These are phyloP conservation scores for Dorcus parallelipipedus DNA, from an alignment of 2,888 invertebrate species.

Conservation along the genomic window DNA sequence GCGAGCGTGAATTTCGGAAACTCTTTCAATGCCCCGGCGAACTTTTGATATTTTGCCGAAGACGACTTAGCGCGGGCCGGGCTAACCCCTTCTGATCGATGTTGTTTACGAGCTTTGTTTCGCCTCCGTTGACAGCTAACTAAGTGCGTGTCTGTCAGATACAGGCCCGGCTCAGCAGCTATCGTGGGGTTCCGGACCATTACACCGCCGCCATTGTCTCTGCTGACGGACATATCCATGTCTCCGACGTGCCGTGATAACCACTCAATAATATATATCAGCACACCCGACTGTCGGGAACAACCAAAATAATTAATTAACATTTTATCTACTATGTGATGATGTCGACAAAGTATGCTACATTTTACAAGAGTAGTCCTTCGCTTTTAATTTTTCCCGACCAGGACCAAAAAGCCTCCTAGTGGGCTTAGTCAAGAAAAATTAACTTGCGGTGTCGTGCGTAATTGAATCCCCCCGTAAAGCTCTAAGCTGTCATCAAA, in stretches of 20 bases:
- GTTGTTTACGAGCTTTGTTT: slow-evolving; percentile 25
- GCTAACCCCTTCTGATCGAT: slow-evolving; percentile 16
- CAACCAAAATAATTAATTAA: slow-evolving; percentile 1
- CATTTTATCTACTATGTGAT: neutral
- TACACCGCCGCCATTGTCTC: slow-evolving; percentile 34
- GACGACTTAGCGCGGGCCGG: slow-evolving; percentile 4
- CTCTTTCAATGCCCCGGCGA: neutral
- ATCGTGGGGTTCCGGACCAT: slow-evolving; percentile 37
- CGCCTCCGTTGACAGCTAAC: slow-evolving; percentile 39
- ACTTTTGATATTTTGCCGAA: neutral
- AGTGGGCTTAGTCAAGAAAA: too few species aligned
- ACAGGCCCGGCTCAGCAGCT: slow-evolving; percentile 35
- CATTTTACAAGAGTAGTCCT: too few species aligned
- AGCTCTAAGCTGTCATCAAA: too few species aligned
- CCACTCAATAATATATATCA: slow-evolving; percentile 25
- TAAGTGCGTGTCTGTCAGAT: slow-evolving; percentile 44
- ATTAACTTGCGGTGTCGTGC: too few species aligned
- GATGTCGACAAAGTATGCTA: too few species aligned
- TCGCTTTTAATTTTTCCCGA: too few species aligned
- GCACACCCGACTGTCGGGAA: neutral
- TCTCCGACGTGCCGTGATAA: slow-evolving; percentile 29
- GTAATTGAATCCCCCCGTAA: too few species aligned
- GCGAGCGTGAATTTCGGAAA: neutral
- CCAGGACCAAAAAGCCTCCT: too few species aligned
- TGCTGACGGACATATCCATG: slow-evolving; percentile 31